Evolutionary conservation across 2,888 invertebrate genomes (phyloP), one percentile per base, ranked within the genome.

Genomic region (Sipha maydis): DNA sequence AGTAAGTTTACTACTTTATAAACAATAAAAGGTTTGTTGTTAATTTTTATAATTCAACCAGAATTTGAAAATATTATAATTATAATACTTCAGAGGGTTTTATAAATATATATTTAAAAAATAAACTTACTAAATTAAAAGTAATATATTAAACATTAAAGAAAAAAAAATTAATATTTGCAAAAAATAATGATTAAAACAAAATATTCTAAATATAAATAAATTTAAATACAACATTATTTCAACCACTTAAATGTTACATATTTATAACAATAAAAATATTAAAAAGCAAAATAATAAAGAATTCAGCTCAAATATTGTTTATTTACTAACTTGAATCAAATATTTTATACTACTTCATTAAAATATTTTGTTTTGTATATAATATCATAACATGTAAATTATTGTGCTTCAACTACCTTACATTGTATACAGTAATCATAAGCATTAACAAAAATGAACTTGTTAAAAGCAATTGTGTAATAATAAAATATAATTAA

Each of bases 351-450:
- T 67, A 8, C 1, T 67, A n/a, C n/a, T 5, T 25, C 17, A 25
- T n/a, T 67, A 67, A 21, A n/a, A 67, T 67, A 11, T 7, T 61
- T 61, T 21, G 2, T 9, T 69, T n/a, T 69, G n/a, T 28, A 69
- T 1, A 67, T 67, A 28, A 28, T 69, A 9, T 69, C 61, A 69
- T n/a, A 28, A 69, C 3, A 11, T 69, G 9, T 69, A 9, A 76
- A 41, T 25, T 41, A 21, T 25, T 67, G 76, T 77, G 76, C 84
- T 67, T 77, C 83, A 85, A 85, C 76, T 77, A 85, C 84, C 67
- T 48, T 67, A 67, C 84, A 85, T 85, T 77, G 25, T 34, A 56
- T n/a, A n/a, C 8, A 73, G 8, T 34, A 73, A 83, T 41, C 14
- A 82, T 69, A 69, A 79, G 61, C 61, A 48, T 71, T 38, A 34